Conservation (phyloP, 2,888 invertebrate genomes). For the Pollenia amentaria region DNA sequence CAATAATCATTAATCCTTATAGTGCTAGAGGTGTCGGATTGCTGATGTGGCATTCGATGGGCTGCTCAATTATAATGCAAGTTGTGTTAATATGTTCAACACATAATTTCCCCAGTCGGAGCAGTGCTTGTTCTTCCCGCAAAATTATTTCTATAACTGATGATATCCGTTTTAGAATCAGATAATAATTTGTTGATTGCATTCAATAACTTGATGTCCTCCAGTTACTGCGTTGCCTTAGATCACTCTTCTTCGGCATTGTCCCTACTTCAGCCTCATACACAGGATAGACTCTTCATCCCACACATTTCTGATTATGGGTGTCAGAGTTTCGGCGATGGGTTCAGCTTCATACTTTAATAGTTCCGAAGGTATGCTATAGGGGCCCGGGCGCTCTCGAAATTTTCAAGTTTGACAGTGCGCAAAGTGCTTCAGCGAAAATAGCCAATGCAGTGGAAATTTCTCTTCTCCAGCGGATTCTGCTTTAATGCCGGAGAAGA, state of each 20-base stretch:
- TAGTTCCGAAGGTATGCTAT: not conserved
- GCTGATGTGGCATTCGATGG: too few relatives aligned
- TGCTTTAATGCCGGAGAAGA: too few relatives aligned
- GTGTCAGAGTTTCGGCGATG: not conserved
- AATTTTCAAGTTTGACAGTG: too few relatives aligned
- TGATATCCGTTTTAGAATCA: constrained; percentile 11
- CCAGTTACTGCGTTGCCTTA: constrained; percentile 18
- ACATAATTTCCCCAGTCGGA: constrained; percentile 18
- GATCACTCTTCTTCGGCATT: constrained; percentile 20
- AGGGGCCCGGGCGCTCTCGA: not conserved
- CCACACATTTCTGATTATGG: not conserved
- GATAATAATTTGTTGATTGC: not conserved
- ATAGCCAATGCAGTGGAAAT: too few relatives aligned
- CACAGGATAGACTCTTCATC: not conserved
- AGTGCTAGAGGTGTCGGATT: too few relatives aligned
- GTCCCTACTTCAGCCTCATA: constrained; percentile 3
- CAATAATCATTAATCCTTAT: too few relatives aligned
- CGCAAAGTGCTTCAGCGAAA: too few relatives aligned
- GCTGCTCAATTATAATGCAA: too few relatives aligned
- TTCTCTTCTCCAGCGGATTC: too few relatives aligned
- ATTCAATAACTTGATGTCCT: constrained; percentile 24
- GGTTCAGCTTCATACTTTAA: not conserved
- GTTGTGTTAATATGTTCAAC: constrained; percentile 35
- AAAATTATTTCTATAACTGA: constrained; percentile 10
- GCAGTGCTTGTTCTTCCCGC: constrained; percentile 6